A percentile compares a stretch with the other conserved stretches of the same genome.
Evolutionary conservation across 2,113 vertebrate genomes (phyloP).

Genomic region (Perognathus longimembris): DNA sequence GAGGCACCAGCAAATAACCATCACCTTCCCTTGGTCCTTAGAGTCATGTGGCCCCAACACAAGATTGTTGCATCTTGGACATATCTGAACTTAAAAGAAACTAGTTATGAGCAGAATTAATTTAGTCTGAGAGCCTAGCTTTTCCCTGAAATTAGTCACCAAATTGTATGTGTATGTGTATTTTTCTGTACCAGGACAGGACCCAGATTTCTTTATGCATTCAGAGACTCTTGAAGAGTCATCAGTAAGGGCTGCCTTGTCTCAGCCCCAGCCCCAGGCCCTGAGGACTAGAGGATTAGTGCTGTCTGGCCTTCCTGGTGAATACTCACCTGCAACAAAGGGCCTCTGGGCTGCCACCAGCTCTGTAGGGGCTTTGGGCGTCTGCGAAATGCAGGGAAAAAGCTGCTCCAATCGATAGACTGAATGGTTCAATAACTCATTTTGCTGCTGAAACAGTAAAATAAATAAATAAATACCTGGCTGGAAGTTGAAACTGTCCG

Average conservation of each 20-base stretch:
- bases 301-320: not conserved
- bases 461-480: constrained; percentile 76
- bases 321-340: constrained; percentile 7
- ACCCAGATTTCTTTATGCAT: not conserved
- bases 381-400: not conserved
- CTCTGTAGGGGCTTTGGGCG: not conserved
- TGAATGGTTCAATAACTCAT: constrained; percentile 74
- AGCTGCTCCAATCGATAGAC: constrained; percentile 52
- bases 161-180: not conserved
- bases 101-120: not conserved
- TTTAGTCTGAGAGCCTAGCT: not conserved
- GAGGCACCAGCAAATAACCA: not conserved
- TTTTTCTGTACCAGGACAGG: not conserved
- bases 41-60: not conserved
- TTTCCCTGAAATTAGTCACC: not conserved
- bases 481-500: constrained; percentile 64
- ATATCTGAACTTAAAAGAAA: not conserved
- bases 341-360: constrained; percentile 3
- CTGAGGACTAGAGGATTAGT: not conserved
- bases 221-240: not conserved
- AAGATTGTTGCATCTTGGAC: not conserved
- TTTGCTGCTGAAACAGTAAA: constrained; percentile 70
- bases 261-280: not conserved
- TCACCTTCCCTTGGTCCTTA: not conserved
- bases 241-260: fast-evolving